These are phyloP conservation scores for Diuraphis noxia DNA, from an alignment of 1,140 invertebrate species.

Conservation along the genomic window DNA sequence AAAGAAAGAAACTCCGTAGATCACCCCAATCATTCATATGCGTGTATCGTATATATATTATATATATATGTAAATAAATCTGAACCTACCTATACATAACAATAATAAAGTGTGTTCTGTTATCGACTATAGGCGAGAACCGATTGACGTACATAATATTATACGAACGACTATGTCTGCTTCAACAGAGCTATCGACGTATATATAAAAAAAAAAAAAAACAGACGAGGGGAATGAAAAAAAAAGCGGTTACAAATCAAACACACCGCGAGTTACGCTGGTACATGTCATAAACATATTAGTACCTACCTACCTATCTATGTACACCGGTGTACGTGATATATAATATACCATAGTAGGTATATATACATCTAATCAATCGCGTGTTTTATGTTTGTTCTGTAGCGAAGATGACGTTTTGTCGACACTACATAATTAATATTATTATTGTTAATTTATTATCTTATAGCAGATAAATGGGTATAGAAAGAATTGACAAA, in stretches of 20 bases:
- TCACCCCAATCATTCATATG: not conserved
- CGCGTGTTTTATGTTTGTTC: not conserved
- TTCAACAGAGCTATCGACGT: not conserved
- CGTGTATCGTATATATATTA: not conserved
- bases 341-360: not conserved
- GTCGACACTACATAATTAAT: not conserved
- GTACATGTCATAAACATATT: not conserved
- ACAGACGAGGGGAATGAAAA: not conserved
- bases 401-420: not conserved
- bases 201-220: not conserved
- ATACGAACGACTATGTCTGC: not conserved
- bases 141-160: not conserved
- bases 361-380: not conserved
- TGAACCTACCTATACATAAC: not conserved
- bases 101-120: not conserved
- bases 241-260: conserved; percentile 24
- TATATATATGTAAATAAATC: not conserved
- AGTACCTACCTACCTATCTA: not conserved
- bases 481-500: too few relatives aligned
- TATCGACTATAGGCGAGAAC: not conserved
- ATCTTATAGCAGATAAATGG: too few relatives aligned
- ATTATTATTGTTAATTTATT: not conserved
- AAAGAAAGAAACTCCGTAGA: not conserved
- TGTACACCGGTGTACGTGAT: not conserved
- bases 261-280: conserved; percentile 12